Evolutionary conservation across 1,140 invertebrate species (phyloP).

Genomic region (Andrena cerasifolii): DNA sequence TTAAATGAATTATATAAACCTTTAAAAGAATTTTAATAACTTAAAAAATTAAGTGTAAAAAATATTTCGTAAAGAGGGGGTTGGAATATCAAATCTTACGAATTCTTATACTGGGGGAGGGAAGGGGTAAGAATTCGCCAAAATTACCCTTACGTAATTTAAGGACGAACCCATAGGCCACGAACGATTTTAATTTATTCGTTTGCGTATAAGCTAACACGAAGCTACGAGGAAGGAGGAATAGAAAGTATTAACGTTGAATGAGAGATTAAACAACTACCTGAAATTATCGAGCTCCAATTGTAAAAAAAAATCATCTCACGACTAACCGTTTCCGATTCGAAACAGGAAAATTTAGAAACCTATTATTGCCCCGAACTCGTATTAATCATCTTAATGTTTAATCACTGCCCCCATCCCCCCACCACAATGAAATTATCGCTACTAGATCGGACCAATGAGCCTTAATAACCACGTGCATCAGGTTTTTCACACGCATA

Average conservation of each 20-base stretch:
- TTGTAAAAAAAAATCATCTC: constrained; percentile 9
- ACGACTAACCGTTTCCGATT: constrained; percentile 2
- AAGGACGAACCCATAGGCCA: too few relatives aligned
- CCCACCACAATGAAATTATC: constrained; percentile 40
- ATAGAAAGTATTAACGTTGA: neutral
- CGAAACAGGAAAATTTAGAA: neutral
- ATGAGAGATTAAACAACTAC: neutral
- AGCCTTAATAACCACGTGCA: constrained; percentile 65
- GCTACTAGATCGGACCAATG: constrained; percentile 67
- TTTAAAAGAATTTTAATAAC: too few relatives aligned
- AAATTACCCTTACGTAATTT: too few relatives aligned
- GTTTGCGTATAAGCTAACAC: neutral
- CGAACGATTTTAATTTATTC: constrained; percentile 3
- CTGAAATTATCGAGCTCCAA: neutral
- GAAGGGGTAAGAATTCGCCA: too few relatives aligned
- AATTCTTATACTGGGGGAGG: too few relatives aligned
- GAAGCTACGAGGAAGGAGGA: neutral
- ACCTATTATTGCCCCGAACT: constrained; percentile 1
- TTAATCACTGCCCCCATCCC: constrained; percentile 52
- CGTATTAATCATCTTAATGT: constrained; percentile 17
- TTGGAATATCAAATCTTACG: too few relatives aligned
- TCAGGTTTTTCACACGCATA: constrained; percentile 52
- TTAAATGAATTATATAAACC: too few relatives aligned
- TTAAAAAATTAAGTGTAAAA: too few relatives aligned
- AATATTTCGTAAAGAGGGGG: too few relatives aligned